phyloP scores from a whole-genome alignment of 1,140 invertebrate species.

The Lordiphosa collinella region DNA sequence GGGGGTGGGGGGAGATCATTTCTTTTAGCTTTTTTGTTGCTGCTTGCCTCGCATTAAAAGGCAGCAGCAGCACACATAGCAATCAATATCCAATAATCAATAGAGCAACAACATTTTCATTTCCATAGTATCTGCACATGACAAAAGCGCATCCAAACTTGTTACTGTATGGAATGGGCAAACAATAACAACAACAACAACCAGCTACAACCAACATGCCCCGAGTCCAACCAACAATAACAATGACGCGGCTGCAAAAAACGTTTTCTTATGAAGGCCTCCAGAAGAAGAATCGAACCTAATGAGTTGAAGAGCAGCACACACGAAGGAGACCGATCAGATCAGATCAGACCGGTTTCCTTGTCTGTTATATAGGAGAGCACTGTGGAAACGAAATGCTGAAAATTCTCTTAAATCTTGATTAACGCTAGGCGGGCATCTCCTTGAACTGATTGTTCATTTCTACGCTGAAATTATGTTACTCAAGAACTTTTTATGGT shows the following conservation, averaged over 20 bases:
- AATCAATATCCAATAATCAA: conserved; percentile 77
- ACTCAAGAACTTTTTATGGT: too few species aligned
- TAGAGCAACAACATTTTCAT: conserved; percentile 72
- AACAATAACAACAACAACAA: conserved; percentile 35
- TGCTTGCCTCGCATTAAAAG: conserved; percentile 70
- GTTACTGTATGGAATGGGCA: conserved; percentile 51
- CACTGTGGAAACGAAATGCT: conserved; percentile 7
- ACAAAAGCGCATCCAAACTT: conserved; percentile 74
- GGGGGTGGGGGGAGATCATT: conserved; percentile 49
- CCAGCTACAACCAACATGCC: conserved; percentile 27
- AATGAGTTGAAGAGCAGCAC: conserved; percentile 65
- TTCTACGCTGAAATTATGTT: too few species aligned
- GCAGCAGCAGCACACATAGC: conserved; percentile 45
- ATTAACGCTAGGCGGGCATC: too few species aligned
- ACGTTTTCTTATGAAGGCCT: conserved; percentile 59
- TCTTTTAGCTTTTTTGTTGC: conserved; percentile 63
- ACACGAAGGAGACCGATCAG: conserved; percentile 40
- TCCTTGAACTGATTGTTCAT: too few species aligned
- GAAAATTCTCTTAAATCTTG: not conserved
- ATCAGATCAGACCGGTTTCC: conserved; percentile 27
- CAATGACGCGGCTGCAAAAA: conserved; percentile 69
- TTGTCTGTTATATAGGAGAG: not conserved
- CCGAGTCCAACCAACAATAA: conserved; percentile 55
- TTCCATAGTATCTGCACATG: conserved; percentile 44
- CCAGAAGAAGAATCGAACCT: conserved; percentile 77